Base-by-base conservation (phyloP, 2,888 invertebrate genomes). In the Bugula neritina region DNA sequence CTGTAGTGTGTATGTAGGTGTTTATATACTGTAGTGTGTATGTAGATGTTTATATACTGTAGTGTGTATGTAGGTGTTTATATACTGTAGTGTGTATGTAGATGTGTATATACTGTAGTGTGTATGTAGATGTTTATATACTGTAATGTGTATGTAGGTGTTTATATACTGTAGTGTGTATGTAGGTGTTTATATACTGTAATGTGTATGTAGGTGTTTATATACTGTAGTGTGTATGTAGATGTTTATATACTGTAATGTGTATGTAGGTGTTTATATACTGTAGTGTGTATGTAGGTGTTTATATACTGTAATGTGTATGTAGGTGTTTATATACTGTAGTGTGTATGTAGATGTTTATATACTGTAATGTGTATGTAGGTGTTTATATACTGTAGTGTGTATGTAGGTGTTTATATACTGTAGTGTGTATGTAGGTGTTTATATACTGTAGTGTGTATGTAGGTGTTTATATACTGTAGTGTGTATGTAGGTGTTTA, bases 41-140 rank as follows among this genome's bases (percentile, higher is more conserved):
- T 55, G 5, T 55, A 55, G 55, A 25, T 55, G 23, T 55, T 55
- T 55, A 55, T n/a, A n/a, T n/a, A n/a, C n/a, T 43, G 43, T 43
- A 55, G 3, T 55, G 21, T n/a, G 5, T 55, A 25, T 55, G 5
- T 55, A 55, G 55, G 23, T 55, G 23, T 55, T 55, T 55, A 55
- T n/a, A n/a, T n/a, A n/a, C n/a, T 43, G 43, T 43, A 55, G 3
- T 55, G 21, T n/a, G 5, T 55, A 25, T 55, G 5, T 55, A 55
- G 55, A 25, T 55, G 23, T 55, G 5, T 55, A 55, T n/a, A n/a
- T n/a, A n/a, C n/a, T 43, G 43, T 43, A 55, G 3, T 55, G 21
- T n/a, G 5, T 55, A 25, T 55, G 5, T 55, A 55, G 55, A 25
- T 55, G 23, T 55, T 55, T 55, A 55, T n/a, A n/a, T n/a, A n/a